Conservation (phyloP, 2,888 invertebrate genomes). For the Anoplius nigerrimus region DNA sequence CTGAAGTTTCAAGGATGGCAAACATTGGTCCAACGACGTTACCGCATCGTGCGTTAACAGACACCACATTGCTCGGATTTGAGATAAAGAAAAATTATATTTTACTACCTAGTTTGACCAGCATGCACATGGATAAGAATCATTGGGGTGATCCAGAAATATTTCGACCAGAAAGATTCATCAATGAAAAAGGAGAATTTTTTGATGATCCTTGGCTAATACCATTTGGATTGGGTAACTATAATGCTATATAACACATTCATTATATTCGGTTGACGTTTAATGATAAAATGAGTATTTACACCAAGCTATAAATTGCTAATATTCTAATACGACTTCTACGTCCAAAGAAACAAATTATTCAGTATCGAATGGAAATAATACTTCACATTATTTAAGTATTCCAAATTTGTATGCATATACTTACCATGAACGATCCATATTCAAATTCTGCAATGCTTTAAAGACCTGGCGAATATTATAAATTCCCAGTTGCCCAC, state of each 20-base stretch:
- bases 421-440: too few relatives aligned
- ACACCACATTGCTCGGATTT: slow-evolving; percentile 84
- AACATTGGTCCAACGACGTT: slow-evolving; percentile 87
- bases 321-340: neutral
- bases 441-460: too few relatives aligned
- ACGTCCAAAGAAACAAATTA: too few relatives aligned
- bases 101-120: slow-evolving; percentile 86
- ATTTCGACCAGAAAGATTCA: slow-evolving; percentile 86
- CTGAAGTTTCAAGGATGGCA: slow-evolving; percentile 87
- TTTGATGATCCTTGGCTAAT: slow-evolving; percentile 81
- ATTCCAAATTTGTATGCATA: too few relatives aligned
- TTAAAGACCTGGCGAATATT: too few relatives aligned
- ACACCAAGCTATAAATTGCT: slow-evolving; percentile 5
- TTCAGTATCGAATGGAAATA: too few relatives aligned
- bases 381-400: too few relatives aligned
- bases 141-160: slow-evolving; percentile 82
- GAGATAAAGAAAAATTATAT: slow-evolving; percentile 88
- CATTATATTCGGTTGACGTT: too few relatives aligned
- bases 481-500: too few relatives aligned
- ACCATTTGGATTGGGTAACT: slow-evolving; percentile 84
- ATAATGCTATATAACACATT: neutral
- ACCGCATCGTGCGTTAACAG: slow-evolving; percentile 86
- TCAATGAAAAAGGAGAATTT: slow-evolving; percentile 79
- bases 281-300: too few relatives aligned
- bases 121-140: slow-evolving; percentile 82